Conservation (phyloP, 2,113 vertebrate species). For the Spheniscus mendiculus region DNA sequence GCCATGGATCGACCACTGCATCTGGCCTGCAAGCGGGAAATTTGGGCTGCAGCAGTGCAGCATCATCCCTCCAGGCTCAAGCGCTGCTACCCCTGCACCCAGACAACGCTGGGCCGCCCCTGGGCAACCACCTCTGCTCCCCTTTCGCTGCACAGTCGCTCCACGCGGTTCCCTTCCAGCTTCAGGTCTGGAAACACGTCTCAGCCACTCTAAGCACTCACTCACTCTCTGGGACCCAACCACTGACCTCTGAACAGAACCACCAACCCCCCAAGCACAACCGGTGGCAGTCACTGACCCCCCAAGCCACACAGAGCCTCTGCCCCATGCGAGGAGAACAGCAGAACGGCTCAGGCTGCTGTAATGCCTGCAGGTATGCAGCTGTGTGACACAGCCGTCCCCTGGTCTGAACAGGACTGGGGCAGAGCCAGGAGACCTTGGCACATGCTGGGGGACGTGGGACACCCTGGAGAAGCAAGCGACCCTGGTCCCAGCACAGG, state of each 20-base stretch:
- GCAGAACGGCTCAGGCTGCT: background rate
- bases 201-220: background rate
- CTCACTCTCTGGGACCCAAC: background rate
- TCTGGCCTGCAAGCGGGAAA: slow-evolving; percentile 77
- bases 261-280: no score
- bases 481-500: background rate
- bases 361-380: background rate
- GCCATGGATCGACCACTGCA: slow-evolving; percentile 90
- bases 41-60: background rate
- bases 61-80: background rate
- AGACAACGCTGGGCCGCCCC: accelerated
- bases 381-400: background rate
- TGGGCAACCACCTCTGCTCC: background rate
- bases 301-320: background rate
- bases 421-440: background rate
- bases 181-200: background rate
- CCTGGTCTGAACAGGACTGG: background rate
- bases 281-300: accelerated
- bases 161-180: background rate
- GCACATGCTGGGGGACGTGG: background rate
- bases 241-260: background rate
- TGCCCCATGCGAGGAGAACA: accelerated
- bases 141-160: accelerated
- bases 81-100: background rate
- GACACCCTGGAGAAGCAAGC: background rate